These are phyloP conservation scores for Drosophila anomalata DNA, from an alignment of 2,888 invertebrate species.

Conservation along the genomic window DNA sequence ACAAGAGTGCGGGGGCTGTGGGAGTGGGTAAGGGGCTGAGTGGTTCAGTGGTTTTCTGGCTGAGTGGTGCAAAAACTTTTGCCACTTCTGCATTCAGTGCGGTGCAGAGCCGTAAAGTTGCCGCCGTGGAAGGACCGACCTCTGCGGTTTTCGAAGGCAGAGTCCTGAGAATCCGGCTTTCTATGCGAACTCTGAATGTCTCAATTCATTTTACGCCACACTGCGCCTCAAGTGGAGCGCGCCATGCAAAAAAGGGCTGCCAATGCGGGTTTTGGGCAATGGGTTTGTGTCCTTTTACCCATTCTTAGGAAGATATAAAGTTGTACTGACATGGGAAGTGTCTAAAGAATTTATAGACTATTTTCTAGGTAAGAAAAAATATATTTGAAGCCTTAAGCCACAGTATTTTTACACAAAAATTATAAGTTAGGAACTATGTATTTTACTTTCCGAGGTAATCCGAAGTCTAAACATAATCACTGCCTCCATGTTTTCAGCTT, in stretches of 20 bases:
- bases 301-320: not conserved
- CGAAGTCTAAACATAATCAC: not conserved
- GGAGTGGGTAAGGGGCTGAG: conserved; percentile 9
- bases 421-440: too few species aligned
- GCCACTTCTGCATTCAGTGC: conserved; percentile 50
- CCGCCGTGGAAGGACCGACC: conserved; percentile 22
- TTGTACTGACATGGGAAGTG: not conserved
- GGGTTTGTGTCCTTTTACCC: conserved; percentile 25
- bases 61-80: conserved; percentile 64
- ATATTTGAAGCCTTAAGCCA: too few species aligned
- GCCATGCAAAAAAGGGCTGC: conserved; percentile 68
- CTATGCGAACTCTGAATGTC: conserved; percentile 58
- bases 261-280: conserved; percentile 31
- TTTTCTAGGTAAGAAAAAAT: not conserved
- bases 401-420: too few species aligned
- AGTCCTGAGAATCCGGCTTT: conserved; percentile 7
- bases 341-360: not conserved
- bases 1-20: conserved; percentile 16
- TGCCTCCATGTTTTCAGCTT: not conserved
- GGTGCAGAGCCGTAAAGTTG: conserved; percentile 33
- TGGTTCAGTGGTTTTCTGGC: conserved; percentile 43
- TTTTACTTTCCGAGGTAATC: not conserved
- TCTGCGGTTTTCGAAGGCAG: conserved; percentile 30
- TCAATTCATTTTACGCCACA: conserved; percentile 79
- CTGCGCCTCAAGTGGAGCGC: conserved; percentile 74